These are phyloP conservation scores for Conchocele bisecta DNA, from an alignment of 2,888 invertebrate species.

Conservation along the genomic window DNA sequence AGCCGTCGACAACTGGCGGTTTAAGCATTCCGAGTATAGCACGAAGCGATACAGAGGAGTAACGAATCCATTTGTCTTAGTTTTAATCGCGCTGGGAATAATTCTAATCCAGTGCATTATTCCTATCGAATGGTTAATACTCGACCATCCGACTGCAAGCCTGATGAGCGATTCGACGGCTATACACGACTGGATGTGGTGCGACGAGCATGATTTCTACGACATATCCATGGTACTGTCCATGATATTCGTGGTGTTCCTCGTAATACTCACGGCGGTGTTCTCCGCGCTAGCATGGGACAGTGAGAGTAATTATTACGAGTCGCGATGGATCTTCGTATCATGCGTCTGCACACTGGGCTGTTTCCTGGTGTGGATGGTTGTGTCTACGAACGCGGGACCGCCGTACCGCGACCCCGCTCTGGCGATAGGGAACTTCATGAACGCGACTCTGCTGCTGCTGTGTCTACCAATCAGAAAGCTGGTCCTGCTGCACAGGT, in stretches of 20 bases:
- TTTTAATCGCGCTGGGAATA: constrained; percentile 77
- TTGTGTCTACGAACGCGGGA: constrained; percentile 79
- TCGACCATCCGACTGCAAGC: constrained; percentile 80
- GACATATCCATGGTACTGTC: constrained; percentile 82
- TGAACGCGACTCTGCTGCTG: constrained; percentile 81
- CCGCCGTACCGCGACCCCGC: constrained; percentile 79
- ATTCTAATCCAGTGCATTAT: constrained; percentile 81
- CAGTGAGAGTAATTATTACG: constrained; percentile 81
- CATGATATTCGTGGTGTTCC: constrained; percentile 82
- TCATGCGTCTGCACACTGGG: constrained; percentile 74
- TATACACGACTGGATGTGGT: constrained; percentile 76
- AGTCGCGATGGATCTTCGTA: constrained; percentile 82
- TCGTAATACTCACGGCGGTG: constrained; percentile 81
- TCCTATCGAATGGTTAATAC: constrained; percentile 82
- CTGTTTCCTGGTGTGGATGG: constrained; percentile 82
- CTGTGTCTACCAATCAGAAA: constrained; percentile 82
- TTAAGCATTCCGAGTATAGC: constrained; percentile 65
- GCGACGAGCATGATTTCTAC: constrained; percentile 75
- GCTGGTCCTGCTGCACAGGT: constrained; percentile 71
- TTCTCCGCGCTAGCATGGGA: constrained; percentile 82
- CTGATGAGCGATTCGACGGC: constrained; percentile 45
- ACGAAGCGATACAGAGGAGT: constrained; percentile 68
- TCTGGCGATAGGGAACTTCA: constrained; percentile 82
- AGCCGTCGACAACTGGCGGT: constrained; percentile 82
- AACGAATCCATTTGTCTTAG: constrained; percentile 78